Percentiles rank a stretch among this genome's conserved stretches.
Conservation (phyloP, 2,888 invertebrate species). For the Yponomeuta cagnagella region DNA sequence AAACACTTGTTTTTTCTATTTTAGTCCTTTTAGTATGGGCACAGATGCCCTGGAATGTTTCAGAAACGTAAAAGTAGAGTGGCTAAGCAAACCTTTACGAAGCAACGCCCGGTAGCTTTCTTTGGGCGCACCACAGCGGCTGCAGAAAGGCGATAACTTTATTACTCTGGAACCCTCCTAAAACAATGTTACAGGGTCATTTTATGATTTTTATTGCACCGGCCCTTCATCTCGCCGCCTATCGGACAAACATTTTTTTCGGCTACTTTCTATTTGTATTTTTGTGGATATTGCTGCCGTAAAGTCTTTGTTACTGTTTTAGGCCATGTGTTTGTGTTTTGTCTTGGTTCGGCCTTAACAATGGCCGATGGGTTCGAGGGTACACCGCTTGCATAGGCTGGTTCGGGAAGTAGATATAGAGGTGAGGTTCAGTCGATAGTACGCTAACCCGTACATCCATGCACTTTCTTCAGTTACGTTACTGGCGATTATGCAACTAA, state of each 20-base stretch:
- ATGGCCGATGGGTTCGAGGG: neutral
- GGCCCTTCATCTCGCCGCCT: constrained; percentile 46
- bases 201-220: constrained; percentile 56
- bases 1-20: too few species aligned
- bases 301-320: constrained; percentile 23
- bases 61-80: constrained; percentile 27
- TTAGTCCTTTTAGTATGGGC: too few species aligned
- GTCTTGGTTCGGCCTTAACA: neutral
- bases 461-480: too few species aligned
- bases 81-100: constrained; percentile 15
- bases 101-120: constrained; percentile 51
- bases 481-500: too few species aligned
- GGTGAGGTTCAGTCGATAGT: too few species aligned
- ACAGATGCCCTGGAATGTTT: neutral
- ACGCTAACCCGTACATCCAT: too few species aligned
- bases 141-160: constrained; percentile 33
- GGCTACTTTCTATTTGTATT: constrained; percentile 40
- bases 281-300: constrained; percentile 24
- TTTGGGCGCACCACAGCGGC: constrained; percentile 26
- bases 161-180: constrained; percentile 34
- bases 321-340: constrained; percentile 20
- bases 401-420: too few species aligned
- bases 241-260: constrained; percentile 22
- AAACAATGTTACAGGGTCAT: constrained; percentile 50
- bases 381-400: neutral